These are phyloP conservation scores for Phataginus tetradactyla DNA, from an alignment of 2,797 vertebrate species.

Conservation along the genomic window DNA sequence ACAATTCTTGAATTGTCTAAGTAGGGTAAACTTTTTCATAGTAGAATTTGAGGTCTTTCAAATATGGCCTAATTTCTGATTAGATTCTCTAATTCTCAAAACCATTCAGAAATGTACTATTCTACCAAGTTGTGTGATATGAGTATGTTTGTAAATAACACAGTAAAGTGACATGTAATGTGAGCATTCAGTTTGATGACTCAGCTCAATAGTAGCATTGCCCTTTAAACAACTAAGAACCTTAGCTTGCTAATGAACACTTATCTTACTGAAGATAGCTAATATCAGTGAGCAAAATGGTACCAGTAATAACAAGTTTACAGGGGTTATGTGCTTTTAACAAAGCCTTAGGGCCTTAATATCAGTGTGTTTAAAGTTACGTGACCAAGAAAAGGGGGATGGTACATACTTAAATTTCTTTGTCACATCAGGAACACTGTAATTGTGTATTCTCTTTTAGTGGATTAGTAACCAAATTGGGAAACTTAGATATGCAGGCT, in stretches of 20 bases:
- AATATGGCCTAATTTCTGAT: background rate
- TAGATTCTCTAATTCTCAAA: background rate
- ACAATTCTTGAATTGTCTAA: background rate
- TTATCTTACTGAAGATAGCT: background rate
- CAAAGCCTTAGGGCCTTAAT: background rate
- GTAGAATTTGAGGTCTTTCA: background rate
- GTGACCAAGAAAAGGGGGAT: background rate
- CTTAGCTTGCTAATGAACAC: background rate
- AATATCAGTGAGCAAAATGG: background rate
- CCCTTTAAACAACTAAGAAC: background rate
- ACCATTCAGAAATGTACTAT: background rate
- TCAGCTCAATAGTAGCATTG: background rate
- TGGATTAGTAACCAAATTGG: background rate
- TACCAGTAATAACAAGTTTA: background rate
- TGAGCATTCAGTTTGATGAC: background rate
- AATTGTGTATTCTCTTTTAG: background rate
- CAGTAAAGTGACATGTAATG: background rate
- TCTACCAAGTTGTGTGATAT: background rate
- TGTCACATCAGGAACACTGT: background rate
- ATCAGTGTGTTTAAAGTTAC: background rate
- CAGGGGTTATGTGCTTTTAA: background rate
- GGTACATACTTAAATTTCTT: background rate
- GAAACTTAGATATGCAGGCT: background rate
- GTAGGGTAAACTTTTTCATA: background rate
- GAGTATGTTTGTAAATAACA: background rate